Evolutionary conservation across 2,888 invertebrate genomes (phyloP), one percentile per base, ranked within the genome.

Genomic region (Xestia ashworthii): DNA sequence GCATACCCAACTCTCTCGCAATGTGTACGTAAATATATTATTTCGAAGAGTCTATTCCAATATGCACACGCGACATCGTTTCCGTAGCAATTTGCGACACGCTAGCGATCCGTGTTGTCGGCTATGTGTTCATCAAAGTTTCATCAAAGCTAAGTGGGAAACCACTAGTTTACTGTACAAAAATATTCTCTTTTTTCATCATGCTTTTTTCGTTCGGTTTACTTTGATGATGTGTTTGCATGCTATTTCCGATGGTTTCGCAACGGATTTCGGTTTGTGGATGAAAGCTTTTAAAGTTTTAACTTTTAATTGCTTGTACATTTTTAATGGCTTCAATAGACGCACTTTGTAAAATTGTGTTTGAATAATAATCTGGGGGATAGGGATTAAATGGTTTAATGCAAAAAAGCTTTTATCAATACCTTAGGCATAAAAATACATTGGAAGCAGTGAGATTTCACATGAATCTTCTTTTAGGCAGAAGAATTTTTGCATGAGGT

Each of bases 61-160:
- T 85, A 88, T 88, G 74, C 76, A 89, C 89, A 88, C 88, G 88
- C 89, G 81, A 88, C 79, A 78, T 84, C 81, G 80, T 84, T 86
- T 81, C 72, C 80, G 79, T 78, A 82, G 87, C 87, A 86, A 89
- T 89, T 88, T 86, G 86, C 87, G 82, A 88, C 89, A 89, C 88
- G 88, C 89, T 73, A 86, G 73, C 77, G 77, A 89, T 85, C 78
- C 80, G 70, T 84, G 81, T 83, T 78, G 76, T 77, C 67, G 74
- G 79, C 78, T 81, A 66, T 82, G 74, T 76, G 73, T 82, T 87
- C 84, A 86, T 89, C 89, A 89, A 88, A 84, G 76, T 86, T 88
- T 84, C 83, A 89, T 87, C 86, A 81, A 86, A 86, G 83, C 78
- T 87, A 89, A 88, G 87, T 88, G 88, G 84, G 71, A 78, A 83